Evolutionary conservation across 2,888 invertebrate species (phyloP).

Genomic region (Meghimatium bilineatum): DNA sequence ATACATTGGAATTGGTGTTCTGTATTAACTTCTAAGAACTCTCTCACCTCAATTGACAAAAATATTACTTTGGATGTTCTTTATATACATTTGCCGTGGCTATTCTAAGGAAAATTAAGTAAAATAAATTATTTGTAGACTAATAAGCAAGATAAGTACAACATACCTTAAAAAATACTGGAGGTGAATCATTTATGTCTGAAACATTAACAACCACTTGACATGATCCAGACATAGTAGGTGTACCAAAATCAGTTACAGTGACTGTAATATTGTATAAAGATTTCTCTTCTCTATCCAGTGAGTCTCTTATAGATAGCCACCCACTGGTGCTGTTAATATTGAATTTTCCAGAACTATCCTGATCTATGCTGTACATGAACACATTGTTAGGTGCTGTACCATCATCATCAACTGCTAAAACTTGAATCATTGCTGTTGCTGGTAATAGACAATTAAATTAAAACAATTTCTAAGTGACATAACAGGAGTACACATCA

Average conservation of each 20-base stretch:
- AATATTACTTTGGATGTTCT: too few relatives aligned
- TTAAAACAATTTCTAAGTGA: neutral
- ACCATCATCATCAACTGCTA: slow-evolving; percentile 68
- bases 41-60: too few relatives aligned
- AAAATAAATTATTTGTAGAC: neutral
- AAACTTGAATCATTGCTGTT: slow-evolving; percentile 47
- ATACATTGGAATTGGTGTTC: too few relatives aligned
- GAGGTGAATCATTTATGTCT: slow-evolving; percentile 95
- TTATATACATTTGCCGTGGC: too few relatives aligned
- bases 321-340: slow-evolving; percentile 90
- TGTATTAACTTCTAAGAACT: too few relatives aligned
- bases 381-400: slow-evolving; percentile 86
- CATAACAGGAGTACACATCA: neutral
- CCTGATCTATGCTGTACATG: slow-evolving; percentile 92
- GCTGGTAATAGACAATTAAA: neutral
- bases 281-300: slow-evolving; percentile 86
- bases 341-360: slow-evolving; percentile 91
- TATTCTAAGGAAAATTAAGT: neutral
- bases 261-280: slow-evolving; percentile 67
- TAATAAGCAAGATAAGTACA: neutral
- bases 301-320: slow-evolving; percentile 90
- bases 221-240: slow-evolving; percentile 52
- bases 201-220: slow-evolving; percentile 84
- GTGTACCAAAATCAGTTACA: slow-evolving; percentile 69
- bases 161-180: slow-evolving; percentile 80